phyloP scores from a whole-genome alignment of 2,113 vertebrate genomes.

The Rhynchopsitta pachyrhyncha region DNA sequence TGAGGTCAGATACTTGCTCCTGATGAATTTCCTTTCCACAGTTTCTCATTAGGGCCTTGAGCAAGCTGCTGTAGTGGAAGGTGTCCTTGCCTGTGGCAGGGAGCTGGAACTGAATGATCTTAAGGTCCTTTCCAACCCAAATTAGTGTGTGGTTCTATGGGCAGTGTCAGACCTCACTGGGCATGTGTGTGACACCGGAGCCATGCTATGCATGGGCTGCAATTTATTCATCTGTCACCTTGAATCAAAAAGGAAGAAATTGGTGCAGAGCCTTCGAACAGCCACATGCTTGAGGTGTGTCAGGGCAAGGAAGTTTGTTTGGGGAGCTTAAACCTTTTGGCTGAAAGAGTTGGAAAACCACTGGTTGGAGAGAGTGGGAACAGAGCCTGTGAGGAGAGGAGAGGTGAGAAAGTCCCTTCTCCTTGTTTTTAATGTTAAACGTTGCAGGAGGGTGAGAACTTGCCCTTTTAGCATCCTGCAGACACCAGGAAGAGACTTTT shows the following conservation, averaged over 20 bases:
- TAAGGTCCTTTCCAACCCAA: not conserved
- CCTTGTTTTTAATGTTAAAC: not conserved
- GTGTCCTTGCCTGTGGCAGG: not conserved
- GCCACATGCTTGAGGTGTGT: fast-evolving
- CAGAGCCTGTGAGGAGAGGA: not conserved
- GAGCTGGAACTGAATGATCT: not conserved
- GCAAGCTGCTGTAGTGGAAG: not conserved
- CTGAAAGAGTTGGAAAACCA: not conserved
- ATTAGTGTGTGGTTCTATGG: not conserved
- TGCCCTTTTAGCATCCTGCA: not conserved
- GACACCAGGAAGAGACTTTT: not conserved
- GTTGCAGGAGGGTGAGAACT: not conserved
- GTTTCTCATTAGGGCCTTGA: not conserved
- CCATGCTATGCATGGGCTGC: fast-evolving
- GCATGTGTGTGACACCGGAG: fast-evolving
- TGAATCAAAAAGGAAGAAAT: not conserved
- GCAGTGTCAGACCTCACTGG: not conserved
- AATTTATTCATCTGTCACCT: fast-evolving
- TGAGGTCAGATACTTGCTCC: not conserved
- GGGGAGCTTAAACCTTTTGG: not conserved
- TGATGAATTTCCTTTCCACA: not conserved
- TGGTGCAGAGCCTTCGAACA: not conserved
- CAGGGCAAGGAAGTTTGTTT: not conserved
- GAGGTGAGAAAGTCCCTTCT: not conserved
- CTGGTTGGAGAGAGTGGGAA: not conserved